Percentiles rank a stretch among this genome's conserved stretches.
These are phyloP conservation scores for Climacteris rufus DNA, from an alignment of 2,113 vertebrate genomes.

Conservation along the genomic window DNA sequence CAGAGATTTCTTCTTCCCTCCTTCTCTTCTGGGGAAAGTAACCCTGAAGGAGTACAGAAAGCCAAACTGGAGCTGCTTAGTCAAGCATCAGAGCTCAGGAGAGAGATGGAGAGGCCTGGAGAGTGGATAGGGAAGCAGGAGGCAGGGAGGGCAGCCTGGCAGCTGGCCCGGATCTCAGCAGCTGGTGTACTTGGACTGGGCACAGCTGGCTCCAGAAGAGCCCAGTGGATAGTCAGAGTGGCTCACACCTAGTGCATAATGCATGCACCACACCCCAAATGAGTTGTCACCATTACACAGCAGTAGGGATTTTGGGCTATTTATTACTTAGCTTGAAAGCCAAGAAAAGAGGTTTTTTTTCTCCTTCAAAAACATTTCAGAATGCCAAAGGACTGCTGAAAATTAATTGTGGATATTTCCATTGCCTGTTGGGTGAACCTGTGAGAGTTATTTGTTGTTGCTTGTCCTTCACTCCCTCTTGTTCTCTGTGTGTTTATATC, in stretches of 20 bases:
- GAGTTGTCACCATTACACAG: not conserved
- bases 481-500: not conserved
- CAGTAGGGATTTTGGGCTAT: not conserved
- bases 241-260: not conserved
- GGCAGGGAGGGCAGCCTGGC: not conserved
- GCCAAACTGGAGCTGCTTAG: not conserved
- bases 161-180: not conserved
- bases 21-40: not conserved
- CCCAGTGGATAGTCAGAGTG: rapidly evolving
- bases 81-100: not conserved
- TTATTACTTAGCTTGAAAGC: not conserved
- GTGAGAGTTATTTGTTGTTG: not conserved
- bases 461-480: not conserved
- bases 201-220: not conserved
- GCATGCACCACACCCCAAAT: not conserved
- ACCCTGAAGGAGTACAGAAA: not conserved
- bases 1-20: not conserved
- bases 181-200: rapidly evolving
- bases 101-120: rapidly evolving
- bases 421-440: not conserved
- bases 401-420: not conserved
- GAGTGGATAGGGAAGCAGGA: not conserved
- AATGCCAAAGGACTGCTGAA: not conserved
- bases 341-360: not conserved
- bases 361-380: not conserved